Conservation (phyloP, 1,140 invertebrate species). For the Tetranychus urticae region DNA sequence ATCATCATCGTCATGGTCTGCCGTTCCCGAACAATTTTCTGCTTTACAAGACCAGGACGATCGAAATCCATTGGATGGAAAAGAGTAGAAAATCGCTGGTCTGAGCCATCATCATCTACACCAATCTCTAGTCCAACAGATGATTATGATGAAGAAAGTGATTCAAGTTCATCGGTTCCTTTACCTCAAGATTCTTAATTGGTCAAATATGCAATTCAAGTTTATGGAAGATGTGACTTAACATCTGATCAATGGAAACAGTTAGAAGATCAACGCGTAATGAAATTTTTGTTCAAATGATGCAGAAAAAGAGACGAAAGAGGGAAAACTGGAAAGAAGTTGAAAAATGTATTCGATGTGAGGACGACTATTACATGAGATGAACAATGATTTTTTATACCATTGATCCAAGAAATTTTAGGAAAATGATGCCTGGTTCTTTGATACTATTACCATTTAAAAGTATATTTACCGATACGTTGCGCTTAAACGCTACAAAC, state of each 20-base stretch:
- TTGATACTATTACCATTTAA: no score
- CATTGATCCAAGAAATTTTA: no score
- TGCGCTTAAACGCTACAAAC: no score
- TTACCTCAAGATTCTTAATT: constrained; percentile 38
- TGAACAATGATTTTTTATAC: no score
- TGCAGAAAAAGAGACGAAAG: constrained; percentile 24
- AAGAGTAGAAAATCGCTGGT: neutral
- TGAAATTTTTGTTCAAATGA: constrained; percentile 19
- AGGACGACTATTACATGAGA: no score
- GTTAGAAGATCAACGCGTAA: constrained; percentile 69
- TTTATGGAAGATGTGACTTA: constrained; percentile 57
- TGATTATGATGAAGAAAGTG: constrained; percentile 6
- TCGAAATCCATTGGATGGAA: neutral
- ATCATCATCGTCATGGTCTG: neutral
- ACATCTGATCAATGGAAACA: constrained; percentile 78
- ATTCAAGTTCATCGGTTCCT: neutral
- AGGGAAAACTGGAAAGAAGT: constrained; percentile 19
- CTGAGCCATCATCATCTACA: neutral
- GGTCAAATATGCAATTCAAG: constrained; percentile 54
- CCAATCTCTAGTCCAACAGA: neutral
- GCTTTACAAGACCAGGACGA: neutral
- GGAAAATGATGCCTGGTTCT: no score
- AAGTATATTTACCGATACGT: no score
- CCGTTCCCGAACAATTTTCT: no score
- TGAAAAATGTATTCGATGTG: constrained; percentile 10